Percentiles rank a stretch among this genome's conserved stretches.
Conservation (phyloP, 2,797 vertebrate species). For the Molothrus aeneus region DNA sequence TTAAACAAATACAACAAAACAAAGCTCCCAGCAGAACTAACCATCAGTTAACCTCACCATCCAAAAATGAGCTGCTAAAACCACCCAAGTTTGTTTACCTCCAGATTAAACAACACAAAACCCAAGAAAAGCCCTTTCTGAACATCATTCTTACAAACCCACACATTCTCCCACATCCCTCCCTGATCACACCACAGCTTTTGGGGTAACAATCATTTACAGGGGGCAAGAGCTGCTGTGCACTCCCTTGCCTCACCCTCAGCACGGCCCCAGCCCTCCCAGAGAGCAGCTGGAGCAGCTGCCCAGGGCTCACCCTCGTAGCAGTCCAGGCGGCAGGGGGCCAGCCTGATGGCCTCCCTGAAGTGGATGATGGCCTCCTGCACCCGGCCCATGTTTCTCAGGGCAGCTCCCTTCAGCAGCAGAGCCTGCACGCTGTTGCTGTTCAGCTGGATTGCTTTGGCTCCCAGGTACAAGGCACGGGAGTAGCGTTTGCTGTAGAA, state of each 20-base stretch:
- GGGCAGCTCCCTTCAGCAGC: conserved; percentile 93
- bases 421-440: conserved; percentile 97
- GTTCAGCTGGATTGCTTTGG: conserved; percentile 98
- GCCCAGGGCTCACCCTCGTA: conserved; percentile 85
- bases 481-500: conserved; percentile 98
- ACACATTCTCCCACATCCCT: rapidly evolving
- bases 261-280: rapidly evolving
- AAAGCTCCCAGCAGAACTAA: not conserved
- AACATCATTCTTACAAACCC: not conserved
- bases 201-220: rapidly evolving
- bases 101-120: not conserved
- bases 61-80: not conserved
- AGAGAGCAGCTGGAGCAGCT: too few relatives aligned
- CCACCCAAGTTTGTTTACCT: not conserved
- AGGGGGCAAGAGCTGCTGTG: not conserved
- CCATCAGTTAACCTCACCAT: rapidly evolving
- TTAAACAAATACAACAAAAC: not conserved
- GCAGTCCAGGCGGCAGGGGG: conserved; percentile 94
- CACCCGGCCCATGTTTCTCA: conserved; percentile 95
- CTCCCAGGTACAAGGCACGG: conserved; percentile 93
- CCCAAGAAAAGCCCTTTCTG: not conserved
- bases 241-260: not conserved
- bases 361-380: conserved; percentile 99
- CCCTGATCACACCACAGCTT: rapidly evolving
- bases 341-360: conserved; percentile 93